Base-by-base conservation (phyloP, 1,140 invertebrate genomes). In the Holotrichia oblita region DNA sequence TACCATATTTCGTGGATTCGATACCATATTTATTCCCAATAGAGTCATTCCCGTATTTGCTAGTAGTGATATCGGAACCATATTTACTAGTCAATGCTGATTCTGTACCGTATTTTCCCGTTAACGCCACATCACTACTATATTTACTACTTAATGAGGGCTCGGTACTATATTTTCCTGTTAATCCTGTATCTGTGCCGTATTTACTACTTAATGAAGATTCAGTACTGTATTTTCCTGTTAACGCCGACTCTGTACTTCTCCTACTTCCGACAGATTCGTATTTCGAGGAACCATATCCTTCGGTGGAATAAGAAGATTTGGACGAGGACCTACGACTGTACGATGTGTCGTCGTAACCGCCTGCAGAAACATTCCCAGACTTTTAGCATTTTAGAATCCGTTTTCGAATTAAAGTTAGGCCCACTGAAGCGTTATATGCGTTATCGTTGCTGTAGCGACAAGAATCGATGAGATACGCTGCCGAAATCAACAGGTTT, bases 281-380 rank as follows among this genome's bases (percentile, higher is more conserved):
- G 69, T 83, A 84, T 61, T 80, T 55, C 3, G 83, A 82, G 24
- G 73, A 77, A 22, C 14, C 10, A 14, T 76, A 48, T 14, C 80
- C 83, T 42, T 84, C 84, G 22, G 80, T 80, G 12, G 81, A 78
- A 41, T 80, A 81, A 14, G 84, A 82, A 14, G 83, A 83, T 55
- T 79, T 78, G 7, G 77, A 79, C 2, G 59, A 20, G 6, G 83
- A 79, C 78, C 83, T 80, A 73, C 84, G 78, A 40, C 79, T 82
- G 79, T 83, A 84, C n/a, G 84, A 84, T 9, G 84, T 84, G 55
- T 85, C 84, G 69, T 82, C 83, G 24, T 82, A 81, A 48, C n/a
- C 10, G 77, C 84, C 84, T 85, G 83, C 77, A 83, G 79, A 85
- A 24, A 27, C 3, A 73, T 74, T 74, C 34, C 17, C 2, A 20